These are phyloP conservation scores for Dascyllus trimaculatus DNA, from an alignment of 2,113 vertebrate species.

Conservation along the genomic window DNA sequence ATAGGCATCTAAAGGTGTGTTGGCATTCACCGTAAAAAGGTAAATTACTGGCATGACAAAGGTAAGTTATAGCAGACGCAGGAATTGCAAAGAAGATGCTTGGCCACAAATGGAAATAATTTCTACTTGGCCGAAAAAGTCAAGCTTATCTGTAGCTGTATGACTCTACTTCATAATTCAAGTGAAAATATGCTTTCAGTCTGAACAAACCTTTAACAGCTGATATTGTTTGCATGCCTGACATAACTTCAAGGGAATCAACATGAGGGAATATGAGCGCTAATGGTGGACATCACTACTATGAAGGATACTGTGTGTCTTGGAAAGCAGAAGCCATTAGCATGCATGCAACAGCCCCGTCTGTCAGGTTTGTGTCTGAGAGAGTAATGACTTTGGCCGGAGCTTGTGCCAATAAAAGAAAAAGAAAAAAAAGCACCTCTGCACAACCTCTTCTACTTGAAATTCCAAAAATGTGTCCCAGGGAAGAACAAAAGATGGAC, in stretches of 20 bases:
- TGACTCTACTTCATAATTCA: constrained; percentile 41
- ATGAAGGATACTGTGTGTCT: constrained; percentile 78
- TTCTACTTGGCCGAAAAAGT: constrained; percentile 20
- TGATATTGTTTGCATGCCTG: constrained; percentile 32
- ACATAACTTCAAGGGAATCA: constrained; percentile 56
- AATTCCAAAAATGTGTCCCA: constrained; percentile 65
- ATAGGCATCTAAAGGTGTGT: neutral
- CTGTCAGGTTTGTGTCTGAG: constrained; percentile 74
- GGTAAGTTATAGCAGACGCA: neutral
- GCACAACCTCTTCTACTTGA: constrained; percentile 55
- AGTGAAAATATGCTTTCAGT: constrained; percentile 24
- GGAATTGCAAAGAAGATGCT: neutral
- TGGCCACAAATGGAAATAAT: constrained; percentile 1
- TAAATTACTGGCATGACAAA: neutral
- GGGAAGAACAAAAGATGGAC: constrained; percentile 52
- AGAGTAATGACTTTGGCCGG: constrained; percentile 77
- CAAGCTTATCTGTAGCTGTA: neutral
- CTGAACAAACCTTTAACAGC: constrained; percentile 48
- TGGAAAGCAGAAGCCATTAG: constrained; percentile 74
- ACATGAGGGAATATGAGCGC: constrained; percentile 59
- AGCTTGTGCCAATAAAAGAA: constrained; percentile 42
- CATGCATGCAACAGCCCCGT: constrained; percentile 63
- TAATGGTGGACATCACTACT: constrained; percentile 66
- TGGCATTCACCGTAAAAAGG: neutral
- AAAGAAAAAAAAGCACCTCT: constrained; percentile 49